Evolutionary conservation across 2,113 vertebrate species (phyloP), one percentile per base, ranked within the genome.

Genomic region (Colinus virginianus): DNA sequence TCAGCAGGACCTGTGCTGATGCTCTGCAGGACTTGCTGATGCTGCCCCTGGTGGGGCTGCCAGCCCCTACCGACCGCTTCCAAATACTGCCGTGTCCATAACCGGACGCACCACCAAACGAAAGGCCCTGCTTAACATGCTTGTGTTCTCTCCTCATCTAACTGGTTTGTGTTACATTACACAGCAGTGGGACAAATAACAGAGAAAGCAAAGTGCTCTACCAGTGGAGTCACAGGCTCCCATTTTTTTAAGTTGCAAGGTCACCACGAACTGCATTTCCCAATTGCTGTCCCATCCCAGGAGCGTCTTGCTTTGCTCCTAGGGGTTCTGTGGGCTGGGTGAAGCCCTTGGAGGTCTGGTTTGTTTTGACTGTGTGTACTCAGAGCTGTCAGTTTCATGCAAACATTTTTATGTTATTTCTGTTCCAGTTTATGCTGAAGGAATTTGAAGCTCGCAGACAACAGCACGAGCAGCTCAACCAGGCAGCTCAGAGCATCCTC

Each of bases 341-440:
- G 3, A 88, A 95, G 88, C 62, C 87, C 55, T 86, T 66, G 70
- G 94, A 96, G 90, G 26, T 92, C 93, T 95, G 95, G 77, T 94
- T 97, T 97, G 88, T 97, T 97, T 97, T 97, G 92, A 90, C 84
- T 92, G 51, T 96, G 92, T 95, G 85, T 93, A 97, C 95, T 94
- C 32, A 3, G 87, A 96, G 94, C 88, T 97, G 94, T 96, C 97
- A 97, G 72, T 42, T 95, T 81, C 93, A 36, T 89, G 77, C 94
- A 97, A 98, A 96, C 95, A 95, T 88, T 74, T 85, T 91, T 2
- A 9, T 93, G 84, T 95, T 94, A 25, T 97, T 98, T 97, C 90
- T 96, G 28, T 98, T 97, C 17, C 96, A 99, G 99, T 99, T 99
- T 97, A 99, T 99, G 99, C 97, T 99, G 94, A 99, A 99, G 66